Conservation (phyloP, 2,113 vertebrate species). For the Procavia capensis region DNA sequence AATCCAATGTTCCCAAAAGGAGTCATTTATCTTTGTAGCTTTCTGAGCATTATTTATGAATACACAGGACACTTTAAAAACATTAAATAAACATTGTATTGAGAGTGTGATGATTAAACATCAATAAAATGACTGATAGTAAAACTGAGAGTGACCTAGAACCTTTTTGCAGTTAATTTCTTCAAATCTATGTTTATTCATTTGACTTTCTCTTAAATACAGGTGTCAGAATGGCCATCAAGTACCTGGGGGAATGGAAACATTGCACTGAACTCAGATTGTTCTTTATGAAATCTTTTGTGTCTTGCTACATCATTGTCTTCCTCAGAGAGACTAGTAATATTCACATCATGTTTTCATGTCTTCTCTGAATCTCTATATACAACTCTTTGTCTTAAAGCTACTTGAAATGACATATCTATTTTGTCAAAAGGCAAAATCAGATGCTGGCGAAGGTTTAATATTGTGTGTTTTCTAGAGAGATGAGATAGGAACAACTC, state of each 20-base stretch:
- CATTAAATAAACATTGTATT: not conserved
- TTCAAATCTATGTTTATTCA: not conserved
- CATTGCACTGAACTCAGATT: not conserved
- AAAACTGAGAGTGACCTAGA: not conserved
- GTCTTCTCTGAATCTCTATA: not conserved
- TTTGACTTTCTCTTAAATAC: not conserved
- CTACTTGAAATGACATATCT: slow-evolving; percentile 28
- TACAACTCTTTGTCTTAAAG: slow-evolving; percentile 10
- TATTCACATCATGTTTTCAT: not conserved
- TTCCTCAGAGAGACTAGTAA: not conserved
- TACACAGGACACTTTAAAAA: not conserved
- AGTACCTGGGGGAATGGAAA: not conserved
- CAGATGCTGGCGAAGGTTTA: not conserved
- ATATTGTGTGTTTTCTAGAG: not conserved
- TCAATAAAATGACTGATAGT: not conserved
- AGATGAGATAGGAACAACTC: not conserved
- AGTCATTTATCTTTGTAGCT: not conserved
- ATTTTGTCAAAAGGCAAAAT: slow-evolving; percentile 35
- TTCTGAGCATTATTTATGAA: not conserved
- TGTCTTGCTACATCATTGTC: not conserved
- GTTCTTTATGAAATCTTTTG: not conserved
- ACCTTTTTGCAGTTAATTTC: not conserved
- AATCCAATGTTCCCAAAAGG: not conserved
- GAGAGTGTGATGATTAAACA: not conserved
- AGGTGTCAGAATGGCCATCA: not conserved